Evolutionary conservation across 1,140 invertebrate species (phyloP).

Genomic region (Carposina sasakii): DNA sequence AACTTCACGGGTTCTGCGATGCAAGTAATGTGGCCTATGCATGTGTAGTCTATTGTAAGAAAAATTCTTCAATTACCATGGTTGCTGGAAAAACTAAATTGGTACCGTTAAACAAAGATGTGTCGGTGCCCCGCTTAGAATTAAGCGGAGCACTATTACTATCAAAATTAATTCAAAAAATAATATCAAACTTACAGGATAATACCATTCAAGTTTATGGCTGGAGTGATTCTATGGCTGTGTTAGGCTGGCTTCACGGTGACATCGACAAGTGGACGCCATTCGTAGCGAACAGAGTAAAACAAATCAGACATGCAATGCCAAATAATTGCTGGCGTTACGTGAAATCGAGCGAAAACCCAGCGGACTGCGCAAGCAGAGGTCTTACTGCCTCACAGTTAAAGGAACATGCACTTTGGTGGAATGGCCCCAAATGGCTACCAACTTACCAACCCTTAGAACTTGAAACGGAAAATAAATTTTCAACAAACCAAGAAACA

Average conservation of each 20-base stretch:
- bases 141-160: background rate
- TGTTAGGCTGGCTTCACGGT: background rate
- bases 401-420: background rate
- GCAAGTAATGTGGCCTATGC: background rate
- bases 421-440: background rate
- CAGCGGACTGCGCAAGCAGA: background rate
- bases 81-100: background rate
- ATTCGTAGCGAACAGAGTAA: background rate
- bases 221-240: background rate
- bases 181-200: background rate
- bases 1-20: conserved; percentile 3
- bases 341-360: background rate
- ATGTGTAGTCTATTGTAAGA: background rate
- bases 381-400: background rate
- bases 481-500: too few relatives aligned
- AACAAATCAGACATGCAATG: background rate
- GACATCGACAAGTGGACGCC: background rate
- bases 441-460: too few relatives aligned
- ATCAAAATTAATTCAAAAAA: background rate
- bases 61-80: background rate
- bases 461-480: too few relatives aligned
- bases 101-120: background rate
- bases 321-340: background rate
- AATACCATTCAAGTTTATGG: background rate
- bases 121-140: background rate